Percentiles rank a stretch among this genome's conserved stretches.
Conservation (phyloP, 2,113 vertebrate genomes). For the Diphyllodes magnificus region DNA sequence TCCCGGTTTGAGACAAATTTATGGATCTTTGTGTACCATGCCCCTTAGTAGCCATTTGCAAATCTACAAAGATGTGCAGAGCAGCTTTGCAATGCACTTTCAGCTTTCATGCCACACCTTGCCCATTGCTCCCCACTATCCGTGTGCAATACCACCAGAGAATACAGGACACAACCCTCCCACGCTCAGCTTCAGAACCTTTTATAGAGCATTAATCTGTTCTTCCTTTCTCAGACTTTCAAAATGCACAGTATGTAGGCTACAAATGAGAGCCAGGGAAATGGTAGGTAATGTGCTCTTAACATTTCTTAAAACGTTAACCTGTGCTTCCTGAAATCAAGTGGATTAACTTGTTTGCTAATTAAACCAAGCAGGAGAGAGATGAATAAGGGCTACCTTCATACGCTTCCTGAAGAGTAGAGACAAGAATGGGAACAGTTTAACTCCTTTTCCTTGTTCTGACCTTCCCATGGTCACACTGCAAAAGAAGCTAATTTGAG, state of each 20-base stretch:
- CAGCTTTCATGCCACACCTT: not conserved
- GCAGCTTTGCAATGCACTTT: not conserved
- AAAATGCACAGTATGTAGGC: not conserved
- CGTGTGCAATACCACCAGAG: accelerated
- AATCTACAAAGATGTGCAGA: not conserved
- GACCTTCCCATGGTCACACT: not conserved
- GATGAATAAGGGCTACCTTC: not conserved
- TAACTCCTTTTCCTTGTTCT: not conserved
- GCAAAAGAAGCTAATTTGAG: not conserved
- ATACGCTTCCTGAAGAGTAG: not conserved
- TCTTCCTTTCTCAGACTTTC: not conserved
- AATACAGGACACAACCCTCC: not conserved
- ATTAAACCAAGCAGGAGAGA: not conserved
- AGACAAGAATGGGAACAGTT: not conserved
- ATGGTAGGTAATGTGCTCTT: accelerated
- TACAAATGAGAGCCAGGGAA: not conserved
- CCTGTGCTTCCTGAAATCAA: not conserved
- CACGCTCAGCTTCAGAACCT: not conserved
- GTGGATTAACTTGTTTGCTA: not conserved
- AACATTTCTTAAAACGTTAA: not conserved
- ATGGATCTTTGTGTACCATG: not conserved
- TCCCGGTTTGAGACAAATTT: not conserved
- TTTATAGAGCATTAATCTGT: not conserved
- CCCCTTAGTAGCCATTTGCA: not conserved
- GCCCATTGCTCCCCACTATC: accelerated